Evolutionary conservation across 64 coral and sea anemone species (phyloP), one percentile per base, ranked within the genome.

Genomic region (Hydrozoanthus tunicans): DNA sequence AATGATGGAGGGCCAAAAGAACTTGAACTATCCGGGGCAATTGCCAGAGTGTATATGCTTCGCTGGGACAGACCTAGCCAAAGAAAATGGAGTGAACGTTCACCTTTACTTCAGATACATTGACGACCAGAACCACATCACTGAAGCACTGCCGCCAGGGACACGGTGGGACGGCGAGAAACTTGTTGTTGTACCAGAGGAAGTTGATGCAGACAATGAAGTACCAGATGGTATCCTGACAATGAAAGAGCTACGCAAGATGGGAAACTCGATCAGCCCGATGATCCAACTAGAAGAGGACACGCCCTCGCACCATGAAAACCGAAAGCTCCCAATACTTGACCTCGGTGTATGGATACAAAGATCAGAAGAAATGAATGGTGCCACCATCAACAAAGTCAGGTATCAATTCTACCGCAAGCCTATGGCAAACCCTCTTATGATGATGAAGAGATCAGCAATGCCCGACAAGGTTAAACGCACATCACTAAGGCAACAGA

Each of bases 181-280:
- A 59, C 86, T 89, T 77, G 11, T 5, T 12, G 56, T 89, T 13
- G 86, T 89, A 23, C 70, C 85, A 57, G 68, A 76, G 5, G 85
- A 89, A 74, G 32, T 89, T 76, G 70, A 77, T 17, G 85, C 65
- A 62, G 85, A 89, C 20, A 89, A 77, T 27, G 85, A 76, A 8
- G 62, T 73, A 89, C 85, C 70, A 26, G 61, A 55, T 54, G 70
- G 75, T 55, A 74, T 11, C 4, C 6, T 70, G 15, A 77, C 55
- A n/a, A 89, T 89, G 85, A 89, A 55, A 89, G 85, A 81, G 10
- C 53, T 77, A 56, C 69, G 85, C 11, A 89, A 89, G 24, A 89
- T 89, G 85, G 85, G 85, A 70, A 89, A 89, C 32, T 89, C 85
- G 4, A 89, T 77, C 70, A 89, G 85, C 70, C 85, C 85, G 12